These are phyloP conservation scores for Pegea sp. DNA, from an alignment of 23 tunicate species.

Conservation along the genomic window DNA sequence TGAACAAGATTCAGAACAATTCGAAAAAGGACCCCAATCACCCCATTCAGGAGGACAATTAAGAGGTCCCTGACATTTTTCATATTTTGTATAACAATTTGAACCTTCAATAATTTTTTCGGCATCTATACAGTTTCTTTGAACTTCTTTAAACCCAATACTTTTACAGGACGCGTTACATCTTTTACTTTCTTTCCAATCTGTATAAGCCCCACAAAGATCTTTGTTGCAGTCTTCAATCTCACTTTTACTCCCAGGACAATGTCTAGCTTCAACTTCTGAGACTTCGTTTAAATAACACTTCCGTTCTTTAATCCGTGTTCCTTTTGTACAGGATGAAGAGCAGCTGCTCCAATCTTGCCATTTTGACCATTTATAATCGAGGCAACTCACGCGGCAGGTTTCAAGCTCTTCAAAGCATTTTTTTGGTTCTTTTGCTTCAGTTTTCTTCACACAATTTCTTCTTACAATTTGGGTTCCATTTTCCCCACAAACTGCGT, in stretches of 20 bases:
- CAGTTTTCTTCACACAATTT: conserved; percentile 2
- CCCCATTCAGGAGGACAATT: conserved; percentile 11
- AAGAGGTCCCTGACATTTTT: conserved; percentile 4
- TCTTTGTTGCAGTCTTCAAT: conserved; percentile 3
- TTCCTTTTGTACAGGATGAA: conserved; percentile 7
- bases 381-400: neutral
- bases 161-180: conserved; percentile 16
- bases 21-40: conserved; percentile 3
- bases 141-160: neutral
- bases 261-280: neutral
- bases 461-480: conserved; percentile 4
- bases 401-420: neutral
- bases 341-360: conserved; percentile 13
- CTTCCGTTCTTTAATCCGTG: neutral
- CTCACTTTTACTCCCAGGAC: neutral
- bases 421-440: neutral
- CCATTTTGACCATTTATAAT: conserved; percentile 12
- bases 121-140: conserved; percentile 4
- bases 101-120: neutral
- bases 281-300: conserved; percentile 2
- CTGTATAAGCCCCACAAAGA: conserved; percentile 7
- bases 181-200: conserved; percentile 1
- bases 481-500: conserved; percentile 8
- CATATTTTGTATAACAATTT: neutral
- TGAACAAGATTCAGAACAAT: conserved; percentile 6